Evolutionary conservation across 2,888 invertebrate species (phyloP).

Genomic region (Myathropa florea): DNA sequence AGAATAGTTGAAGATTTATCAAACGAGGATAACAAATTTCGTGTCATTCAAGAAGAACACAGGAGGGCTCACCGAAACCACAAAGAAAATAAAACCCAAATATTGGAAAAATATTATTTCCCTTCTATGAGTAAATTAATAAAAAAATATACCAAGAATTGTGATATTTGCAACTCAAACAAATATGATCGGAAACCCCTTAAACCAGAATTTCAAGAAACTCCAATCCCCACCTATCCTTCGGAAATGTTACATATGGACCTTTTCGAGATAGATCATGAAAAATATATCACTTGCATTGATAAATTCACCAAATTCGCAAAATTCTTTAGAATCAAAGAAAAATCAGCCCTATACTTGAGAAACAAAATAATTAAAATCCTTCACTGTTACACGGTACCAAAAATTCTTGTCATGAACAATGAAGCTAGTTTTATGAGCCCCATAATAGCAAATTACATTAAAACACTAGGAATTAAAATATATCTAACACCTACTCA

Average conservation of each 20-base stretch:
- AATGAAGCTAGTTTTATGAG: no score
- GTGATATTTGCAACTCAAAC: slow-evolving; percentile 10
- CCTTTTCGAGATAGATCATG: neutral
- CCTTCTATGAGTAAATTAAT: slow-evolving; percentile 9
- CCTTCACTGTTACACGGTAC: slow-evolving; percentile 41
- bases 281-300: slow-evolving; percentile 9
- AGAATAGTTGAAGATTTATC: slow-evolving; percentile 1
- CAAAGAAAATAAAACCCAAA: slow-evolving; percentile 38
- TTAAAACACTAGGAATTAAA: no score
- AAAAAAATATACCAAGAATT: slow-evolving; percentile 2
- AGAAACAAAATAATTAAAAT: slow-evolving; percentile 41
- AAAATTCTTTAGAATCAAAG: neutral
- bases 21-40: slow-evolving; percentile 11
- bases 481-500: no score
- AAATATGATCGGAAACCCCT: slow-evolving; percentile 30
- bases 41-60: no score
- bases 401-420: slow-evolving; percentile 25
- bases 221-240: neutral
- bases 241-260: neutral
- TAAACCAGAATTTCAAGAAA: neutral
- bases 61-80: no score
- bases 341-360: neutral
- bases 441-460: no score
- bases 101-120: slow-evolving; percentile 30
- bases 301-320: slow-evolving; percentile 11